Conservation (phyloP, 2,113 vertebrate genomes). For the Synchiropus splendidus region DNA sequence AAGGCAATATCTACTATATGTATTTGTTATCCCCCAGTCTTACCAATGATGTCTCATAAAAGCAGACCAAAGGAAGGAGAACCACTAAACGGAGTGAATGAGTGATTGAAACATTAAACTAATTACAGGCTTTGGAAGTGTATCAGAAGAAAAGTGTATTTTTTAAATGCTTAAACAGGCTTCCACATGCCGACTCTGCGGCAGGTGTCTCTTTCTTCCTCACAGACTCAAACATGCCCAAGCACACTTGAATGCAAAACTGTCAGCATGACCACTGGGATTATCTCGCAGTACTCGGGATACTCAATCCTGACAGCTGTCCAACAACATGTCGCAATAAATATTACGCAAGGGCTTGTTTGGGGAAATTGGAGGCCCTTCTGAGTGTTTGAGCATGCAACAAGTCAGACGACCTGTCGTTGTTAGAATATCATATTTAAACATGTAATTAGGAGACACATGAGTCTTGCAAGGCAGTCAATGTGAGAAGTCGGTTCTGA, state of each 20-base stretch:
- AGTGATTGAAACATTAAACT: constrained; percentile 3
- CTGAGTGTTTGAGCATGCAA: too few relatives aligned
- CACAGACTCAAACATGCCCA: constrained; percentile 31
- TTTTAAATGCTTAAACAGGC: constrained; percentile 28
- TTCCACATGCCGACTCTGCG: constrained; percentile 26
- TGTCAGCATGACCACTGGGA: constrained; percentile 24
- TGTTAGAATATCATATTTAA: too few relatives aligned
- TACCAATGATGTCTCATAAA: too few relatives aligned
- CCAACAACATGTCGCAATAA: constrained; percentile 16
- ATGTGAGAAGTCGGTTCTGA: too few relatives aligned
- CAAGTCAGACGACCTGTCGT: too few relatives aligned
- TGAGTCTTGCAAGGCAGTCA: too few relatives aligned
- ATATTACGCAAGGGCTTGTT: too few relatives aligned
- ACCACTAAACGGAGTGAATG: constrained; percentile 1
- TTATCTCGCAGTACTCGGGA: constrained; percentile 10
- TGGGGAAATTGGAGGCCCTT: too few relatives aligned
- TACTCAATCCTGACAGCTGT: constrained; percentile 26
- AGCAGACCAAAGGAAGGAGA: constrained; percentile 18
- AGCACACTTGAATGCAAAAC: constrained; percentile 28
- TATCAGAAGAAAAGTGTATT: too few relatives aligned
- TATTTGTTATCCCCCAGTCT: too few relatives aligned
- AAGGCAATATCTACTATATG: too few relatives aligned
- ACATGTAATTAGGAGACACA: too few relatives aligned
- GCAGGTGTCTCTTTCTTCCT: constrained; percentile 37
- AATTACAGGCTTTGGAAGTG: constrained; percentile 10